phyloP scores from a whole-genome alignment of 2,888 invertebrate species.

The Dryobotodes eremita region DNA sequence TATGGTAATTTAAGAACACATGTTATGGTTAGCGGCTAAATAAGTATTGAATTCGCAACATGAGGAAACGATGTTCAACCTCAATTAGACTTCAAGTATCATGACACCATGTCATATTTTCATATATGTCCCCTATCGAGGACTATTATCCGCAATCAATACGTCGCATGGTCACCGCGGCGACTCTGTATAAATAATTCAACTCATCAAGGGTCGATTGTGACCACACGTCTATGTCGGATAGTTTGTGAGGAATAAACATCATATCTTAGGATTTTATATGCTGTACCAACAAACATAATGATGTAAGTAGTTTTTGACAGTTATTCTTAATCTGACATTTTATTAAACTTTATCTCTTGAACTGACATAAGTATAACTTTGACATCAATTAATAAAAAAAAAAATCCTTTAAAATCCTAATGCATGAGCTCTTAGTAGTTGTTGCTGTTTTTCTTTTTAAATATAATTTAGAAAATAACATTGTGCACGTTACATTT shows the following conservation, averaged over 20 bases:
- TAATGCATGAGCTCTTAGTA: too few relatives aligned
- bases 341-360: too few relatives aligned
- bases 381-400: too few relatives aligned
- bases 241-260: slow-evolving; percentile 68
- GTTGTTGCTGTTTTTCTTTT: too few relatives aligned
- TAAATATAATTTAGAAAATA: too few relatives aligned
- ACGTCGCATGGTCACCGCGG: slow-evolving; percentile 69
- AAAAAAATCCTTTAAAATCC: too few relatives aligned
- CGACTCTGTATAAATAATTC: slow-evolving; percentile 83
- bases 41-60: neutral
- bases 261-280: slow-evolving; percentile 54
- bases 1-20: neutral
- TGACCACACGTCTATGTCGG: slow-evolving; percentile 64
- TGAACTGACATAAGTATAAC: too few relatives aligned
- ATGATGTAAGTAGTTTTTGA: slow-evolving; percentile 1
- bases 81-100: neutral
- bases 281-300: slow-evolving; percentile 36
- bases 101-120: slow-evolving; percentile 1
- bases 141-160: slow-evolving; percentile 29
- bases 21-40: neutral
- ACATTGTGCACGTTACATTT: too few relatives aligned
- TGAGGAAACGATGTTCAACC: neutral
- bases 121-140: neutral
- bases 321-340: too few relatives aligned
- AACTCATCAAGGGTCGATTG: slow-evolving; percentile 80